Conservation (phyloP, 2,113 vertebrate genomes). For the Myanophis thanlyinensis region DNA sequence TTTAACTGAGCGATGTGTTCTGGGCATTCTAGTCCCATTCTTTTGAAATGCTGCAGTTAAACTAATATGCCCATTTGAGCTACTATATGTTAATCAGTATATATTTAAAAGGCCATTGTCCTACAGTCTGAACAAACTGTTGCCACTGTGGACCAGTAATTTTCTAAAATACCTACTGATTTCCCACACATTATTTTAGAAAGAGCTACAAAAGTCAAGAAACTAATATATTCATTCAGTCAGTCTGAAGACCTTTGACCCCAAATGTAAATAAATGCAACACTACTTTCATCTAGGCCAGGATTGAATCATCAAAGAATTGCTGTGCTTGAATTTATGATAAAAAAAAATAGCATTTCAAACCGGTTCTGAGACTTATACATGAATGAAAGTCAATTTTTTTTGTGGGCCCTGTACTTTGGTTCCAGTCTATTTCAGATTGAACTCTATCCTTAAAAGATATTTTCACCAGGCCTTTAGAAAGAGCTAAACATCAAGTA, state of each 20-base stretch:
- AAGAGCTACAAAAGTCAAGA: background rate
- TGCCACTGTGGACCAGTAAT: background rate
- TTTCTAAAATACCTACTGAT: background rate
- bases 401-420: background rate
- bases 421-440: background rate
- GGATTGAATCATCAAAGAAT: background rate
- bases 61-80: background rate
- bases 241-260: background rate
- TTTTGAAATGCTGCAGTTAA: background rate
- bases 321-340: background rate
- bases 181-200: background rate
- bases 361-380: background rate
- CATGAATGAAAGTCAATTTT: background rate
- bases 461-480: background rate
- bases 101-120: background rate
- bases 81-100: background rate
- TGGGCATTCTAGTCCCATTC: background rate
- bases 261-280: background rate
- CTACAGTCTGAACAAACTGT: background rate
- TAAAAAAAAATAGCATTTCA: background rate
- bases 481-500: background rate
- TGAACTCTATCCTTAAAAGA: background rate
- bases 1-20: background rate
- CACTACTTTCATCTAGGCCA: background rate
- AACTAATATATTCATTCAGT: background rate